phyloP scores from a whole-genome alignment of 2,888 invertebrate genomes.

The Eurytoma californica region DNA sequence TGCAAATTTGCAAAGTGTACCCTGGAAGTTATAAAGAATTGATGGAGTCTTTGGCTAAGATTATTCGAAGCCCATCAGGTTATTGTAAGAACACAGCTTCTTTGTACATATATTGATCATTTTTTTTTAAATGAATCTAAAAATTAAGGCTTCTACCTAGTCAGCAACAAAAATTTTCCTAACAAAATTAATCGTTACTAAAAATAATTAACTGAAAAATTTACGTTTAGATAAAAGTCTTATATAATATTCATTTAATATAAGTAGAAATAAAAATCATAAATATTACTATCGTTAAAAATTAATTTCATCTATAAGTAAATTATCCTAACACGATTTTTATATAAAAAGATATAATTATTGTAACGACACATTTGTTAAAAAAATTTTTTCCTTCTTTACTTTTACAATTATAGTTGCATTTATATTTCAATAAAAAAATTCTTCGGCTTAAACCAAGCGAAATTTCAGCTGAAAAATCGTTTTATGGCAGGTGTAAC shows the following conservation, averaged over 20 bases:
- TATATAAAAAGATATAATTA: constrained; percentile 51
- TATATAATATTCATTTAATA: constrained; percentile 28
- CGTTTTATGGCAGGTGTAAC: constrained; percentile 54
- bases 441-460: constrained; percentile 36
- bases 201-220: constrained; percentile 24
- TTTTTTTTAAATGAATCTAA: constrained; percentile 55
- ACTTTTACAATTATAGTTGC: constrained; percentile 31
- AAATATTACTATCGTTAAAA: constrained; percentile 28
- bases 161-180: constrained; percentile 56
- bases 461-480: constrained; percentile 44
- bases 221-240: constrained; percentile 10
- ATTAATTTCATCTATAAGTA: constrained; percentile 34
- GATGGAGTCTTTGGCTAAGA: constrained; percentile 55
- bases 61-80: constrained; percentile 57
- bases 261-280: constrained; percentile 21
- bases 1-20: constrained; percentile 53
- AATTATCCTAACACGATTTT: constrained; percentile 36
- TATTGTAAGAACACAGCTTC: constrained; percentile 59
- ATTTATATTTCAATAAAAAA: constrained; percentile 29
- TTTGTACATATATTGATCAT: constrained; percentile 57
- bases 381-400: constrained; percentile 42
- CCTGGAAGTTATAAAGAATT: constrained; percentile 52
- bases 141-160: constrained; percentile 52
- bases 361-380: constrained; percentile 54
- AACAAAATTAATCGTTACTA: constrained; percentile 53